Evolutionary conservation across 2,888 invertebrate genomes (phyloP), one percentile per base, ranked within the genome.

Genomic region (Drosophila borealis): DNA sequence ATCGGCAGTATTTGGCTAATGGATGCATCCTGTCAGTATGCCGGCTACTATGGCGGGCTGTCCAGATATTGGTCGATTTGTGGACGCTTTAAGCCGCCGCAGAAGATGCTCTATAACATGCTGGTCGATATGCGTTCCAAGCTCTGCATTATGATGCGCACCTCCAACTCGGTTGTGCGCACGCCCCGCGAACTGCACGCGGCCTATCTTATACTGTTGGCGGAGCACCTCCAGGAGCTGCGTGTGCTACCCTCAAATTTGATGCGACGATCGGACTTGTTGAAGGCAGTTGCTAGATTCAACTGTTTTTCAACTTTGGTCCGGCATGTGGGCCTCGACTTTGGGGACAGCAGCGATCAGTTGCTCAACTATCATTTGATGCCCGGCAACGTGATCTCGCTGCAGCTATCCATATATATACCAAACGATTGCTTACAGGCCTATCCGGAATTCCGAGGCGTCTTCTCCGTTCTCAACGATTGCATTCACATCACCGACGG

Each of bases 361-460:
- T 36, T 78, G 9, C 61, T 69, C 0, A 36, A 61, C 8, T 48
- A 13, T 33, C 77, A 70, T 0, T 36, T 80, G 5, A 36, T 19
- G 13, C 64, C 84, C 5, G 69, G 70, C 6, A 68, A 80, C 14
- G 81, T 83, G 6, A 6, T 83, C 9, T 46, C 70, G 4, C 44
- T 80, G 10, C 74, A 60, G 13, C 11, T 80, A 39, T 69, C 80
- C 11, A 63, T 80, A 8, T 60, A 36, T 3, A 71, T 83, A 51
- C 78, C 80, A 2, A 48, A 44, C 0, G 44, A 78, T 25, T 84
- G 81, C 34, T 13, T 42, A 10, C 51, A 50, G 8, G 67, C 74
- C 4, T 72, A 68, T 37, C 78, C 80, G 0, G 84, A 80, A 11
- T 80, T 80, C 17, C 51, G 85, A 2, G 80, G 81, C 8, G 39